Evolutionary conservation across 1,140 invertebrate genomes (phyloP), one percentile per base, ranked within the genome.

Genomic region (Diprion similis): DNA sequence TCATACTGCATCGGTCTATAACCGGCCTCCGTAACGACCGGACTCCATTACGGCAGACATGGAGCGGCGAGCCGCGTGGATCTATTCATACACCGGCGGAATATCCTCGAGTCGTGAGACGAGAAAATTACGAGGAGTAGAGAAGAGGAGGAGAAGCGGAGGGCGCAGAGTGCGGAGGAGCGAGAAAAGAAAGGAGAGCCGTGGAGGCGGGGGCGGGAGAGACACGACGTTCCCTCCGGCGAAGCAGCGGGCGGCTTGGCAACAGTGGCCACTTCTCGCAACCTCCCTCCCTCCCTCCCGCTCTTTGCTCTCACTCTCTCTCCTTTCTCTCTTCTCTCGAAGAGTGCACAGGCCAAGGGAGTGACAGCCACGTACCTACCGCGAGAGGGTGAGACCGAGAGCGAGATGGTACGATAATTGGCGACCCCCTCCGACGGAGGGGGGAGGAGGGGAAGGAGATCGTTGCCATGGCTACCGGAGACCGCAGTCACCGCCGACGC

Each of bases 381-480:
- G 24, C 18, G 48, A 51, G 47, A 72, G 73, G 51, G 75, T 74
- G 75, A 78, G 76, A 76, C 70, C 67, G 77, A 86, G 6, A 37
- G 82, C 76, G 82, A 83, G 83, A 84, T 78, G 78, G 80, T 79
- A 80, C 76, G 83, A 85, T 85, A 85, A 85, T 85, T 83, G 82
- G 77, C 51, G 51, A 82, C 78, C 75, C 71, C 77, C 46, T 37
- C 24, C 24, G 71, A 59, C 75, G 51, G 70, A 66, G 76, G 75
- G 74, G 59, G 65, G 67, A 71, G 47, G 80, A 48, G 76, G 76
- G 75, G 77, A 71, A 68, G 76, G 78, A 78, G 81, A 77, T 81
- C 81, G 85, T 88, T 87, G 79, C 87, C 84, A 87, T 88, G 85
- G 79, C 80, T 86, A 87, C 85, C 78, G 82, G 83, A 83, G 84